Base-by-base conservation (phyloP, 1,140 invertebrate genomes). In the Lerema accius region DNA sequence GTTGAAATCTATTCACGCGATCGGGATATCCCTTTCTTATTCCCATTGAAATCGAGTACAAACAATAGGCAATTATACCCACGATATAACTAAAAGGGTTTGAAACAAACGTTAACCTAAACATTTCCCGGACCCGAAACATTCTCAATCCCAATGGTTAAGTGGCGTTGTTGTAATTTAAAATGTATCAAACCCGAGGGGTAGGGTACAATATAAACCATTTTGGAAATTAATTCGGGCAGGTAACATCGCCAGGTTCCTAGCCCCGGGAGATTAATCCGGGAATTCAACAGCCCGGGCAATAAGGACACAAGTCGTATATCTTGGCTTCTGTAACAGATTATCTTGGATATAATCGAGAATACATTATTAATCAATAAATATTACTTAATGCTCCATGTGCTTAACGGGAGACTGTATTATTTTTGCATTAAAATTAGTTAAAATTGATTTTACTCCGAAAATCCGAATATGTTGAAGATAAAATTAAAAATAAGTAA, bases 151-250 rank as follows among this genome's bases (percentile, higher is more conserved):
- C 16, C 11, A 40, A 55, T 42, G 51, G 51, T 43, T 55, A 55
- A 55, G 39, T 55, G 51, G 51, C 39, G 51, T 55, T 55, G 51
- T 55, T 32, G 46, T 49, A 55, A 55, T 55, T 55, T 53, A 19
- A 53, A 53, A 42, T 23, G 50, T 53, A 53, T 53, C 50, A 37
- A 39, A 53, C 50, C 50, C 50, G 3, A n/a, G 49, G 16, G 49
- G 16, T 13, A 37, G 6, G 15, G 28, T 23, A 14, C 49, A 39
- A 65, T 37, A 61, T 50, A 61, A 61, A 66, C 58, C 42, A 59
- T 68, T 63, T 69, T 62, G 35, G 32, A 64, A 64, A 65, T 71
- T 60, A 66, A 64, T 58, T 67, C 64, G 35, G 49, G 59, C 64
- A 71, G 69, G 68, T 71, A 71, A 71, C 66, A 65, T 63, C 46